Conservation (phyloP, 2,888 invertebrate genomes). For the Clistopyga incitator region DNA sequence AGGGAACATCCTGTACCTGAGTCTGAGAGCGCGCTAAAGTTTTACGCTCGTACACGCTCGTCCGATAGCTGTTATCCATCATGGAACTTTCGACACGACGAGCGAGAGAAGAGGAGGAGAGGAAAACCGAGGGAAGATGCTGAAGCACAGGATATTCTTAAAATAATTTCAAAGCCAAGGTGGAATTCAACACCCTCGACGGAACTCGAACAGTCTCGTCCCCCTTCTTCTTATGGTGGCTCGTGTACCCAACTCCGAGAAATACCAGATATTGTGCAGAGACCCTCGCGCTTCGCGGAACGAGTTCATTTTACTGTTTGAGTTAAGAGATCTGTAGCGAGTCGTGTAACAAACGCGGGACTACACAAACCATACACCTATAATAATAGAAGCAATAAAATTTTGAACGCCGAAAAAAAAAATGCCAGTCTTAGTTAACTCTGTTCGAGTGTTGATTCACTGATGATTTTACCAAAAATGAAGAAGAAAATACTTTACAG, state of each 20-base stretch:
- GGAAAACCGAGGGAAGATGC: conserved; percentile 22
- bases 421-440: neutral
- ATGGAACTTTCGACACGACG: conserved; percentile 59
- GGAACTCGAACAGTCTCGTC: conserved; percentile 30
- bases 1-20: conserved; percentile 42
- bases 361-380: conserved; percentile 11
- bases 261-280: conserved; percentile 57
- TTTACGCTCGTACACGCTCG: conserved; percentile 4
- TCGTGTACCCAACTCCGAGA: conserved; percentile 33
- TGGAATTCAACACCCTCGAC: conserved; percentile 42
- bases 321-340: conserved; percentile 22
- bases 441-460: too few species aligned
- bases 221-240: conserved; percentile 8
- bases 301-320: conserved; percentile 65
- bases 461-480: too few species aligned
- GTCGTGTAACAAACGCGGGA: conserved; percentile 9
- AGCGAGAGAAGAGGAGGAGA: conserved; percentile 36
- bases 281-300: conserved; percentile 42
- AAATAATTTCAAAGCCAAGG: conserved; percentile 72
- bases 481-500: too few species aligned
- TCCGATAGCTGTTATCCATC: conserved; percentile 49
- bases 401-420: neutral
- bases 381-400: conserved; percentile 15
- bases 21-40: conserved; percentile 37
- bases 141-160: conserved; percentile 57